Conservation (phyloP, 2,888 invertebrate species). For the Stenodema calcarata region DNA sequence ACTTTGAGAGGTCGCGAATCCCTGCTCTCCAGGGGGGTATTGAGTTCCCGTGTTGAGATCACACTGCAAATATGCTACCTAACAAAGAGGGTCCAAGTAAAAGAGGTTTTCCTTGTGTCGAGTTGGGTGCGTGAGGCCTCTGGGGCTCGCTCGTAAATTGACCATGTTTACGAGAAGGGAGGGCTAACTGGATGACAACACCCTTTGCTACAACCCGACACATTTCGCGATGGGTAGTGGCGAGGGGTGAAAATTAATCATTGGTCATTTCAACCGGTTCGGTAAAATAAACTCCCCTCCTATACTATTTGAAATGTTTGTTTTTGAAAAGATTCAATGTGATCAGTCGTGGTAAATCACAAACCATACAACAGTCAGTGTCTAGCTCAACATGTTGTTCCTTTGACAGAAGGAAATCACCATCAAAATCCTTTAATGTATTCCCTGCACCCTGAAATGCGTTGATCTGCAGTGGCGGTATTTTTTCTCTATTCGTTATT, state of each 20-base stretch:
- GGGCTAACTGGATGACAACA: slow-evolving; percentile 35
- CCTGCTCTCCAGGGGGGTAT: not conserved
- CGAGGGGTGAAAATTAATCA: not conserved
- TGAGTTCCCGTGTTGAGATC: not conserved
- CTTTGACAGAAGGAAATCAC: no score
- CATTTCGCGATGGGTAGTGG: not conserved
- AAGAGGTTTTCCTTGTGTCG: slow-evolving; percentile 35
- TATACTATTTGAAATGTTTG: no score
- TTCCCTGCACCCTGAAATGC: no score
- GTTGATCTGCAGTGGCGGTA: no score
- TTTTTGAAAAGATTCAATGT: no score
- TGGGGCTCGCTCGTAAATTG: slow-evolving; percentile 18
- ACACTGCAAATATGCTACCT: not conserved
- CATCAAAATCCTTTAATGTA: no score
- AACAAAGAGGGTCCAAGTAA: not conserved
- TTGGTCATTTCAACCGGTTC: not conserved
- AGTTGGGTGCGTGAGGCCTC: not conserved
- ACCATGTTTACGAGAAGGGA: slow-evolving; percentile 26
- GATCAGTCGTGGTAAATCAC: no score
- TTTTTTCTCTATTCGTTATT: no score
- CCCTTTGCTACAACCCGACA: slow-evolving; percentile 1
- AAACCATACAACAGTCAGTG: no score
- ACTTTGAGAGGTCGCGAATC: not conserved
- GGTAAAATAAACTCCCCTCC: no score
- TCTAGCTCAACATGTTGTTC: no score